phyloP scores from a whole-genome alignment of 2,888 invertebrate species.

The Cheilosia pagana region DNA sequence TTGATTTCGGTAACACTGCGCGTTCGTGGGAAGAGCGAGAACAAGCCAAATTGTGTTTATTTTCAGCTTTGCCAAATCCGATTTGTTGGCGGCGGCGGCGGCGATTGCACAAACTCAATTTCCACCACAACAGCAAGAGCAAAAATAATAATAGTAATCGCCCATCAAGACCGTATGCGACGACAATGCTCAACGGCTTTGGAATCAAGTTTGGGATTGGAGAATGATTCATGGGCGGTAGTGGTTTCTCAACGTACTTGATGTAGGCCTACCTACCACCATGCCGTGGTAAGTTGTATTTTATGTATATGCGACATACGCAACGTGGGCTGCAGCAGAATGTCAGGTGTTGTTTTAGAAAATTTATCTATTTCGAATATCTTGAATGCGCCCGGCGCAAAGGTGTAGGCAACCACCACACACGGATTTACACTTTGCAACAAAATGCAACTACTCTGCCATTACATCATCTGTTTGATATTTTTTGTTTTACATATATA shows the following conservation, averaged over 20 bases:
- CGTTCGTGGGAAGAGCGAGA: slow-evolving; percentile 55
- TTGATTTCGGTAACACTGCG: slow-evolving; percentile 30
- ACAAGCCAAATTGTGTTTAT: slow-evolving; percentile 40
- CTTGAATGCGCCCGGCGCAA: slow-evolving; percentile 41
- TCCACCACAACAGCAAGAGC: slow-evolving; percentile 7
- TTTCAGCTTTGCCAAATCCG: slow-evolving; percentile 36
- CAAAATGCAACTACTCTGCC: slow-evolving; percentile 41
- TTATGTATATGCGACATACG: slow-evolving; percentile 11
- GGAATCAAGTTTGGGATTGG: slow-evolving; percentile 42
- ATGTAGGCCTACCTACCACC: slow-evolving; percentile 57
- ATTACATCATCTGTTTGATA: slow-evolving; percentile 65
- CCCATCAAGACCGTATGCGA: slow-evolving; percentile 10
- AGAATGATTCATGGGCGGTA: slow-evolving; percentile 64
- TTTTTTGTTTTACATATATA: neutral
- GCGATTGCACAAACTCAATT: slow-evolving; percentile 1
- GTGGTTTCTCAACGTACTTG: slow-evolving; percentile 59
- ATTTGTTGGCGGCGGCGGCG: slow-evolving; percentile 25
- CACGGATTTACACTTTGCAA: slow-evolving; percentile 15
- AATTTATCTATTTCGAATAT: slow-evolving; percentile 69
- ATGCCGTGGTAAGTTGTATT: slow-evolving; percentile 25
- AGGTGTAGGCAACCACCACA: slow-evolving; percentile 65
- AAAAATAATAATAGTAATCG: slow-evolving; percentile 45
- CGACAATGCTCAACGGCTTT: slow-evolving; percentile 66
- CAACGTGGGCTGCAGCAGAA: slow-evolving; percentile 61
- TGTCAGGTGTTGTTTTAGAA: slow-evolving; percentile 70